Conservation (phyloP, 2,113 vertebrate genomes). For the Puma concolor region DNA sequence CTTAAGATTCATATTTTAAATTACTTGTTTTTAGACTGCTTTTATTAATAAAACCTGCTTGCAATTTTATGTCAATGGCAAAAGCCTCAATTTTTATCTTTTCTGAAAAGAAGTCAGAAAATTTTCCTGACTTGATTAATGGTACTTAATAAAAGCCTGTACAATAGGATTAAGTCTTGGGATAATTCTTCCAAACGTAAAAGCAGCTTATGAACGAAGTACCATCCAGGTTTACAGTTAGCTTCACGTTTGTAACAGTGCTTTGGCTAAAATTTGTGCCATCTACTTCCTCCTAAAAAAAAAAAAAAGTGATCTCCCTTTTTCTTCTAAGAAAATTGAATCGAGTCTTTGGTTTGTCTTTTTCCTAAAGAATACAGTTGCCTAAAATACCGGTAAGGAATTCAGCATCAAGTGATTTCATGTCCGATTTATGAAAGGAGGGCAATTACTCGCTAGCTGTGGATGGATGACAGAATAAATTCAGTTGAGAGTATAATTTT, state of each 20-base stretch:
- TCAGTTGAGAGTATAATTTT: slow-evolving; percentile 73
- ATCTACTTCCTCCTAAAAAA: slow-evolving; percentile 55
- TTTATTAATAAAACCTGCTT: slow-evolving; percentile 64
- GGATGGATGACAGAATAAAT: slow-evolving; percentile 62
- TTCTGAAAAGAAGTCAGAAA: slow-evolving; percentile 21
- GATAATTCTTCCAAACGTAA: slow-evolving; percentile 63
- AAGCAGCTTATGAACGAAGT: slow-evolving; percentile 51
- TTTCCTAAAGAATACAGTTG: slow-evolving; percentile 69
- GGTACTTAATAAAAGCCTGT: slow-evolving; percentile 74
- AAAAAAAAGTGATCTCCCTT: neutral
- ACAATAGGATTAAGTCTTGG: slow-evolving; percentile 32
- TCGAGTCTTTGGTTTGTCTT: slow-evolving; percentile 57
- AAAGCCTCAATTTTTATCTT: slow-evolving; percentile 39
- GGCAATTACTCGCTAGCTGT: slow-evolving; percentile 66
- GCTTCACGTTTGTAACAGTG: slow-evolving; percentile 49
- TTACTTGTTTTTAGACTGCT: slow-evolving; percentile 67
- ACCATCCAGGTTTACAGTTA: neutral
- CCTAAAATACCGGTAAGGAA: slow-evolving; percentile 77
- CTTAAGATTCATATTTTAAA: slow-evolving; percentile 66
- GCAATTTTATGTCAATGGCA: slow-evolving; percentile 15
- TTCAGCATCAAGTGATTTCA: slow-evolving; percentile 71
- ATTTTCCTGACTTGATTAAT: slow-evolving; percentile 6
- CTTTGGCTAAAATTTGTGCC: slow-evolving; percentile 54
- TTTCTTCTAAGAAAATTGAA: slow-evolving; percentile 54
- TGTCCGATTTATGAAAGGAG: slow-evolving; percentile 75